phyloP scores from a whole-genome alignment of 2,797 vertebrate genomes.

The Bucorvus abyssinicus region DNA sequence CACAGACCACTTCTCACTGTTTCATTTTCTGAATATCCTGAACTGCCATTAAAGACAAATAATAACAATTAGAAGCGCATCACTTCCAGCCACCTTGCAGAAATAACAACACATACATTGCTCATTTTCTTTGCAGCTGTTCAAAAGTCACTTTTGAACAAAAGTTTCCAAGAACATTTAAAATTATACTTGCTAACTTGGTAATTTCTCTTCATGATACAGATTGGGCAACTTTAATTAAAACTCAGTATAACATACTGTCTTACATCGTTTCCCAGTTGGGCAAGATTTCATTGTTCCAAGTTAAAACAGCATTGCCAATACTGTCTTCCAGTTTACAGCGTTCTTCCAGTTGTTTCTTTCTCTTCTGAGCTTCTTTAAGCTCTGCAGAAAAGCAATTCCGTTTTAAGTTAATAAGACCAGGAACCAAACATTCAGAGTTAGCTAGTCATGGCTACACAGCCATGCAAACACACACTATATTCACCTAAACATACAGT shows the following conservation, averaged over 20 bases:
- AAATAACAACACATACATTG: background rate
- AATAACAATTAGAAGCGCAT: background rate
- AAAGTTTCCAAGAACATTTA: background rate
- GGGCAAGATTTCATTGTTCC: conserved; percentile 93
- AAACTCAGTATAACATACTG: conserved; percentile 29
- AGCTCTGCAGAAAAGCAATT: conserved; percentile 77
- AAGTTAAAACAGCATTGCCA: conserved; percentile 88
- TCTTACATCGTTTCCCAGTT: conserved; percentile 92
- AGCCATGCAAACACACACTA: background rate
- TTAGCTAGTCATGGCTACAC: background rate
- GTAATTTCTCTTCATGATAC: background rate
- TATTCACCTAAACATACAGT: background rate
- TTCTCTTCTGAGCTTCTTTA: conserved; percentile 91
- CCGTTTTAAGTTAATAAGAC: background rate
- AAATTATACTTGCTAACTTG: background rate
- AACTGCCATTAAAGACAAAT: background rate
- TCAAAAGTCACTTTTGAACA: background rate
- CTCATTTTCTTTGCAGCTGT: background rate
- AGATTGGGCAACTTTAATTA: background rate
- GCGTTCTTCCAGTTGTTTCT: conserved; percentile 89
- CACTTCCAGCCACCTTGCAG: background rate
- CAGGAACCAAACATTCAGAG: background rate
- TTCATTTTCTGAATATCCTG: background rate
- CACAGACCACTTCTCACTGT: background rate
- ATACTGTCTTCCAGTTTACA: conserved; percentile 92